Percentiles rank a stretch among this genome's conserved stretches.
Conservation (phyloP, 2,888 invertebrate genomes). For the Pachymerium ferrugineum region DNA sequence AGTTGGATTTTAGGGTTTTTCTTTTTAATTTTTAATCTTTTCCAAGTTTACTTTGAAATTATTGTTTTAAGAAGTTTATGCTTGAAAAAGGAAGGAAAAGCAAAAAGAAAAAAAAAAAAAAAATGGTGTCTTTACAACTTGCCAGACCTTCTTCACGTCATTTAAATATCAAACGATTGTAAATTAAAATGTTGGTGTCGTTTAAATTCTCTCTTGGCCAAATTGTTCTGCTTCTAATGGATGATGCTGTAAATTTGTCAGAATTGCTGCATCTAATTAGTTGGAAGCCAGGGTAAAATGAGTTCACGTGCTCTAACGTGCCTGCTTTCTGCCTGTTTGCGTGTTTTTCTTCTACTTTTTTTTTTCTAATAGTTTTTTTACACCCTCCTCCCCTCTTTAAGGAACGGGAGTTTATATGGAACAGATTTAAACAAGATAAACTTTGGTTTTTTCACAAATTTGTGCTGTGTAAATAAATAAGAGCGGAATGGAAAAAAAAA, state of each 20-base stretch:
- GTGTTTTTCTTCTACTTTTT: neutral
- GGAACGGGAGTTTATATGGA: no score
- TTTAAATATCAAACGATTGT: slow-evolving; percentile 8
- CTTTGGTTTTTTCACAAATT: neutral
- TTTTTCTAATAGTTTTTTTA: neutral
- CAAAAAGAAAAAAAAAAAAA: neutral
- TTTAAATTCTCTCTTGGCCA: neutral
- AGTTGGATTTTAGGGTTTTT: no score
- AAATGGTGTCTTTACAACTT: neutral
- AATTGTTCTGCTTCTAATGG: neutral
- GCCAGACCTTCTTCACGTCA: neutral
- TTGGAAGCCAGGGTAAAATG: neutral
- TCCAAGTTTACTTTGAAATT: no score
- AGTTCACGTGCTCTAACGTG: neutral
- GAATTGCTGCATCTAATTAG: slow-evolving; percentile 6
- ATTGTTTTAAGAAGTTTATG: neutral
- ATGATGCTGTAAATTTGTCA: slow-evolving; percentile 8
- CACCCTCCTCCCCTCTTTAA: no score
- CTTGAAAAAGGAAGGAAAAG: neutral
- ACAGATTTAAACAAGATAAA: neutral
- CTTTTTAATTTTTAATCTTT: no score
- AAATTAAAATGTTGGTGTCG: neutral
- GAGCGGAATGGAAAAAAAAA: neutral
- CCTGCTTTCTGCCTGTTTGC: neutral
- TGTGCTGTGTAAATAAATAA: neutral